Percentiles rank a stretch among this genome's conserved stretches.
Evolutionary conservation across 2,888 invertebrate genomes (phyloP).

Genomic region (Sarcophaga subvicina): DNA sequence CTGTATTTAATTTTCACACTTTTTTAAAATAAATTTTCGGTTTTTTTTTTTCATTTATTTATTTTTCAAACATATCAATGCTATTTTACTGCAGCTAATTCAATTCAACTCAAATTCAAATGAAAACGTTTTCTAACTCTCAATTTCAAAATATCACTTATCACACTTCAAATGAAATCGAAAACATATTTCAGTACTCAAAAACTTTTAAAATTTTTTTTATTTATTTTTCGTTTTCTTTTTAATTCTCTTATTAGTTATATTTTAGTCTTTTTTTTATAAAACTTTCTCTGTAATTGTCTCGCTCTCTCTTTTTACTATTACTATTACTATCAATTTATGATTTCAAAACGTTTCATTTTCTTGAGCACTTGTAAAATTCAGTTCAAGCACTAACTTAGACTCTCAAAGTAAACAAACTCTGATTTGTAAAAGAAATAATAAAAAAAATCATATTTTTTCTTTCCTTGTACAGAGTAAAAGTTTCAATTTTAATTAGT

Average conservation of each 20-base stretch:
- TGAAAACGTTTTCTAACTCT: constrained; percentile 65
- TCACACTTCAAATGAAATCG: constrained; percentile 67
- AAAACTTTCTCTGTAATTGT: constrained; percentile 23
- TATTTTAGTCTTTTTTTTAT: constrained; percentile 34
- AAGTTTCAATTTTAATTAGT: constrained; percentile 37
- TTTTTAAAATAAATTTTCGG: constrained; percentile 6
- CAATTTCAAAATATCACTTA: constrained; percentile 67
- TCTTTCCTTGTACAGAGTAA: constrained; percentile 52
- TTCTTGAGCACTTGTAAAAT: constrained; percentile 64
- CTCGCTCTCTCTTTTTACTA: constrained; percentile 28
- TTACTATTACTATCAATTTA: constrained; percentile 43
- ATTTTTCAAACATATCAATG: constrained; percentile 62
- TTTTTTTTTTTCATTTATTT: constrained; percentile 42
- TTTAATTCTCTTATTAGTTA: not conserved
- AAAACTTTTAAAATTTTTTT: constrained; percentile 63
- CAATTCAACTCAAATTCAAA: constrained; percentile 58
- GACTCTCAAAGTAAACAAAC: constrained; percentile 55
- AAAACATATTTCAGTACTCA: constrained; percentile 66
- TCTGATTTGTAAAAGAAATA: constrained; percentile 50
- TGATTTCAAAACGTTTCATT: constrained; percentile 48
- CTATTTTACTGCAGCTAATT: constrained; percentile 65
- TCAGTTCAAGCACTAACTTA: constrained; percentile 66
- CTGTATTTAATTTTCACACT: not conserved
- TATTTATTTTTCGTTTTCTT: constrained; percentile 7
- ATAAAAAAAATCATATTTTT: constrained; percentile 35